Evolutionary conservation across 2,113 vertebrate genomes (phyloP).

Genomic region (Cyanoramphus novaezelandiae): DNA sequence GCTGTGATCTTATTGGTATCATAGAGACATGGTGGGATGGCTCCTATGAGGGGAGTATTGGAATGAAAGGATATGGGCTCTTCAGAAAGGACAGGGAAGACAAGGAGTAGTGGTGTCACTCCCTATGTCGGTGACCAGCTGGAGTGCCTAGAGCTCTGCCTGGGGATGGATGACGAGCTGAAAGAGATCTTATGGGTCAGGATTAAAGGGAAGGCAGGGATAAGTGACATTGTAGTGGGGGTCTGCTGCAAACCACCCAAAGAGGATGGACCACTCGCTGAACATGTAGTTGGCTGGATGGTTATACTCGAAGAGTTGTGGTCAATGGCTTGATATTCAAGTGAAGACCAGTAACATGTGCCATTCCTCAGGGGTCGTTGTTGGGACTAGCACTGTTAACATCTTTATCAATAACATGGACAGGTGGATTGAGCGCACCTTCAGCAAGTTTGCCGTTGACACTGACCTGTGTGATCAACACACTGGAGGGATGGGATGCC

Average conservation of each 20-base stretch:
- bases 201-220: not conserved
- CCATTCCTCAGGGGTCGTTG: not conserved
- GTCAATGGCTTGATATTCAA: not conserved
- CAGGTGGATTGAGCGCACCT: not conserved
- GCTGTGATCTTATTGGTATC: not conserved
- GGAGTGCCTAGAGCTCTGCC: not conserved
- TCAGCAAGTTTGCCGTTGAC: not conserved
- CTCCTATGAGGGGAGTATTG: not conserved
- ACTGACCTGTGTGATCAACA: not conserved
- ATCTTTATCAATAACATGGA: not conserved
- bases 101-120: not conserved
- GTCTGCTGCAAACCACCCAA: not conserved
- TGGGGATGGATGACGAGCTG: not conserved
- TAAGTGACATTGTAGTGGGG: not conserved
- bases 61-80: not conserved
- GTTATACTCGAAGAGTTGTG: not conserved
- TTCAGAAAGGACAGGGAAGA: not conserved
- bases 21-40: not conserved
- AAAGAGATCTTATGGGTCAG: not conserved
- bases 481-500: not conserved
- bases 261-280: not conserved
- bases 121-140: not conserved
- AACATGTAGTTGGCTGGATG: not conserved
- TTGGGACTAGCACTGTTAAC: not conserved
- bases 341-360: not conserved